Percentiles rank a stretch among this genome's conserved stretches.
phyloP scores from a whole-genome alignment of 2,888 invertebrate species.

The Ypsolopha sequella region DNA sequence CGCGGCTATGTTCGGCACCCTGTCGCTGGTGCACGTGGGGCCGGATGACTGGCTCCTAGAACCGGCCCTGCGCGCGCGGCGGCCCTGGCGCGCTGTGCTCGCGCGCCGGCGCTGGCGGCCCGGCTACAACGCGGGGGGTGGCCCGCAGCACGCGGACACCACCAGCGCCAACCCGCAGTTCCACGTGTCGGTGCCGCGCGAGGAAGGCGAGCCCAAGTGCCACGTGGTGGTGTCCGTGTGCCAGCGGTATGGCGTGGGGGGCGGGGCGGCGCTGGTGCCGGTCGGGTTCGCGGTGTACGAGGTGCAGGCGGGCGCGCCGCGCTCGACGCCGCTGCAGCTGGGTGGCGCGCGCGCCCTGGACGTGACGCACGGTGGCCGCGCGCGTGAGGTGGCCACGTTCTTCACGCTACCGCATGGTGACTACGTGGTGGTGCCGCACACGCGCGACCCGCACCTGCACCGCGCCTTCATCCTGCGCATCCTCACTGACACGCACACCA shows the following conservation, averaged over 20 bases:
- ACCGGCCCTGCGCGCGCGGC: constrained; percentile 73
- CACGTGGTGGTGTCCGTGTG: constrained; percentile 81
- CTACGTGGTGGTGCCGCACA: constrained; percentile 81
- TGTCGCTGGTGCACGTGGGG: constrained; percentile 81
- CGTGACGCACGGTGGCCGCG: constrained; percentile 75
- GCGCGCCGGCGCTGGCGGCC: constrained; percentile 76
- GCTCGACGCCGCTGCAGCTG: constrained; percentile 10
- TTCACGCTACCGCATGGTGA: constrained; percentile 81
- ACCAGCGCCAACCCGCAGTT: constrained; percentile 79
- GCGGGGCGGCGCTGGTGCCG: constrained; percentile 62
- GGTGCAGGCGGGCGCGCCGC: constrained; percentile 53
- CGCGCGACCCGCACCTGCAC: constrained; percentile 74
- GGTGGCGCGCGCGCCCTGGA: constrained; percentile 68
- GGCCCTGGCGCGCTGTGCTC: constrained; percentile 79
- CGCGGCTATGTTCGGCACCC: constrained; percentile 73
- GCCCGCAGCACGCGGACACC: constrained; percentile 77
- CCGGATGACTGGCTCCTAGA: constrained; percentile 83
- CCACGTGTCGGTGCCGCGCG: constrained; percentile 76
- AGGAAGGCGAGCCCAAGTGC: constrained; percentile 71
- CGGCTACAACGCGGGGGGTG: constrained; percentile 81
- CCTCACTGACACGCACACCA: constrained; percentile 79
- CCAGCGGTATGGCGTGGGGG: constrained; percentile 72
- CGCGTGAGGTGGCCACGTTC: constrained; percentile 78
- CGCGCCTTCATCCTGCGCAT: constrained; percentile 79
- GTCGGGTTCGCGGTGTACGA: constrained; percentile 81